Conservation (phyloP, 2,797 vertebrate genomes). For the Poeciliopsis paucimaculata region DNA sequence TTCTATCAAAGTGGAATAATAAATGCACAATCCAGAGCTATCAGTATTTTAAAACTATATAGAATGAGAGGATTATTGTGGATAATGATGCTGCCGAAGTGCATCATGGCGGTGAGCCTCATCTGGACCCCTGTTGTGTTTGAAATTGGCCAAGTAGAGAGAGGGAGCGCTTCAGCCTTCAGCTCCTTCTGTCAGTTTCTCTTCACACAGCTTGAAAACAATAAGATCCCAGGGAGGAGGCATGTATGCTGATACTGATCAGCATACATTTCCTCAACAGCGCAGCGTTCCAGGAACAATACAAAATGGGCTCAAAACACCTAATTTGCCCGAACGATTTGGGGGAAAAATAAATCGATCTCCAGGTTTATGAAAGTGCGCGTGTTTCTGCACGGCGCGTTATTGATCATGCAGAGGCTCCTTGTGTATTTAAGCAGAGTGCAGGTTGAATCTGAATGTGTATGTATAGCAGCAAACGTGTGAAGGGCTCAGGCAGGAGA, state of each 20-base stretch:
- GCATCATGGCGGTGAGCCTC: slow-evolving; percentile 15
- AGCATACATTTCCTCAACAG: slow-evolving; percentile 51
- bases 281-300: slow-evolving; percentile 40
- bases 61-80: slow-evolving; percentile 35
- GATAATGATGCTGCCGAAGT: slow-evolving; percentile 28
- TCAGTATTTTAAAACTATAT: slow-evolving; percentile 49
- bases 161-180: slow-evolving; percentile 24
- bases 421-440: slow-evolving; percentile 32
- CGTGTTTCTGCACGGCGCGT: slow-evolving; percentile 15
- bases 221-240: slow-evolving; percentile 37
- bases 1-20: slow-evolving; percentile 38
- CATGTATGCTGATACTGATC: slow-evolving; percentile 54
- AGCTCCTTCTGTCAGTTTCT: slow-evolving; percentile 40
- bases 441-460: slow-evolving; percentile 10
- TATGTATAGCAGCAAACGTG: slow-evolving; percentile 55
- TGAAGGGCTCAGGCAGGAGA: slow-evolving; percentile 40
- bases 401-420: slow-evolving; percentile 39
- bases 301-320: slow-evolving; percentile 51
- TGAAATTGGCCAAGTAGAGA: slow-evolving; percentile 39
- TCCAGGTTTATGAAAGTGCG: slow-evolving; percentile 20
- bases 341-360: slow-evolving; percentile 28
- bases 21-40: slow-evolving; percentile 32
- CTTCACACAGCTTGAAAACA: slow-evolving; percentile 46
- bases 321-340: slow-evolving; percentile 38
- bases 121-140: slow-evolving; percentile 26